Percentiles rank a stretch among this genome's conserved stretches.
phyloP scores from a whole-genome alignment of 2,888 invertebrate genomes.

The Agriotes lineatus region DNA sequence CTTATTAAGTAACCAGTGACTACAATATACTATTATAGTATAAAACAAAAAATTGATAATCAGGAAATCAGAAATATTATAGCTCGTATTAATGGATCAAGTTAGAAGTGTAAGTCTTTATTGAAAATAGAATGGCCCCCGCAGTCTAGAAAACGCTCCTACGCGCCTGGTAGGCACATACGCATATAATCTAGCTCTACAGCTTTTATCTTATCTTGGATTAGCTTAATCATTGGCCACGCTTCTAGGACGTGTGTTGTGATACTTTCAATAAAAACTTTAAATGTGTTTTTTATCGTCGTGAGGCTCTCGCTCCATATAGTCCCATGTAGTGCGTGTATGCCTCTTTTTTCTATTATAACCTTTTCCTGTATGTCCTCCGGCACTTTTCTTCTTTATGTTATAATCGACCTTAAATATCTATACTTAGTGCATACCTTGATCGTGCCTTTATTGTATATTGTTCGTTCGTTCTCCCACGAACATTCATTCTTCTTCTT shows the following conservation, averaged over 20 bases:
- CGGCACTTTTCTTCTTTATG: not conserved
- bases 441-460: not conserved
- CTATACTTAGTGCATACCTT: not conserved
- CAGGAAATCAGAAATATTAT: no score
- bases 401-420: not conserved
- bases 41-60: no score
- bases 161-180: no score
- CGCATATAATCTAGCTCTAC: no score
- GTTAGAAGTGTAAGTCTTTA: no score
- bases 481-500: no score
- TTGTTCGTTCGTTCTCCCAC: no score
- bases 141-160: no score
- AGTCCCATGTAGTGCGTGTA: not conserved
- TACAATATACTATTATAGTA: no score
- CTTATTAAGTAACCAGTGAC: no score
- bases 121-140: no score
- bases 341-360: not conserved
- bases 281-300: not conserved
- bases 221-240: not conserved
- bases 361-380: constrained; percentile 4
- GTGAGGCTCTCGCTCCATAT: not conserved
- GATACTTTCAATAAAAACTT: not conserved
- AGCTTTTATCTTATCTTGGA: constrained; percentile 1
- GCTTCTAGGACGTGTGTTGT: not conserved
- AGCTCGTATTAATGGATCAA: no score